phyloP scores from a whole-genome alignment of 2,797 vertebrate species.

The Epinephelus awoara region DNA sequence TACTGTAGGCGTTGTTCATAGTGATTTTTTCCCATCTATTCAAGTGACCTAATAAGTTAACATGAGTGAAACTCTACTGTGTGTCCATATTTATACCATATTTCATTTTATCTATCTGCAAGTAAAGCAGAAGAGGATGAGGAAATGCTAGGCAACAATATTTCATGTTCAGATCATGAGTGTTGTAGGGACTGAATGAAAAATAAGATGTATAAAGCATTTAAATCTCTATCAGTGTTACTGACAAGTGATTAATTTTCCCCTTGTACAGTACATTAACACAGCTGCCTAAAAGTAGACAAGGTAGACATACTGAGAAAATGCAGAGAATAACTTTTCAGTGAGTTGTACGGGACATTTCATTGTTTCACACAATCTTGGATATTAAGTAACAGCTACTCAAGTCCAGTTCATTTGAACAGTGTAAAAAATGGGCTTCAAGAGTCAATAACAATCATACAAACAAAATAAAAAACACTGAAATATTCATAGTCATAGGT shows the following conservation, averaged over 20 bases:
- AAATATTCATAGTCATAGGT: not conserved
- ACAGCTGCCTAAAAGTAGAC: not conserved
- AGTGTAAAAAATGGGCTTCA: not conserved
- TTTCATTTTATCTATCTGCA: not conserved
- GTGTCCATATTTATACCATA: slow-evolving; percentile 27
- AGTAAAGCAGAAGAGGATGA: not conserved
- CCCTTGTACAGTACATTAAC: not conserved
- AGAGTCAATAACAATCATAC: not conserved
- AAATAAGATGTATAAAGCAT: not conserved
- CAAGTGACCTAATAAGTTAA: slow-evolving; percentile 45
- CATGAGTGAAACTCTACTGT: slow-evolving; percentile 23
- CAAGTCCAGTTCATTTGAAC: not conserved
- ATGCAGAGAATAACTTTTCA: not conserved
- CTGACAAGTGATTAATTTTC: not conserved
- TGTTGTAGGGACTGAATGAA: not conserved
- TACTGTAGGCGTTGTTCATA: slow-evolving; percentile 34
- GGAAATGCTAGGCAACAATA: not conserved
- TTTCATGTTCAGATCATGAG: not conserved
- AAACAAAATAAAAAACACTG: not conserved
- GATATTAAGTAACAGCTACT: not conserved
- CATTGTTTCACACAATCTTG: not conserved
- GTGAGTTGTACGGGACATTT: not conserved
- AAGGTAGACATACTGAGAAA: not conserved
- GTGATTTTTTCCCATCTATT: slow-evolving; percentile 6
- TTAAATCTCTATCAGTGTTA: not conserved